phyloP scores from a whole-genome alignment of 92 coral and sea anemone genomes.

The Meandrina meandrites region DNA sequence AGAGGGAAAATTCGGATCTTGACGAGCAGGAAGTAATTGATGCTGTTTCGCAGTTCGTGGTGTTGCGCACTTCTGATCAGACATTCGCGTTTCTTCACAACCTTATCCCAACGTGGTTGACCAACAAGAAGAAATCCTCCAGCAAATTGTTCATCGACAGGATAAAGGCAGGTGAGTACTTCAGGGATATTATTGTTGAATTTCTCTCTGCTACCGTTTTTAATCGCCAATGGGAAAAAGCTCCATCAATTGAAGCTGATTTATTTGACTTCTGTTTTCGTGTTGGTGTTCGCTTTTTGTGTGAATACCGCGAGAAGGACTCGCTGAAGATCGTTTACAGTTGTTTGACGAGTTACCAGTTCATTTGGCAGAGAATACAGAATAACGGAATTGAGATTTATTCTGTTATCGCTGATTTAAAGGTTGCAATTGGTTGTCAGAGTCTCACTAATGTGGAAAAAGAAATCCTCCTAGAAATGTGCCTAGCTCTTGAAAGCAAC shows the following conservation, averaged over 20 bases:
- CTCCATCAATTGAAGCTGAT: background rate
- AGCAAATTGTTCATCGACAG: conserved; percentile 21
- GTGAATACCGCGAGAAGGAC: conserved; percentile 4
- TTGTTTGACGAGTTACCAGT: conserved; percentile 39
- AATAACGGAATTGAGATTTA: background rate
- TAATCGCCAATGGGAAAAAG: background rate
- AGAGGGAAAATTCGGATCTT: background rate
- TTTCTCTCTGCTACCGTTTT: background rate
- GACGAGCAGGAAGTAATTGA: conserved; percentile 26
- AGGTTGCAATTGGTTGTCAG: background rate
- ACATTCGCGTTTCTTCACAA: conserved; percentile 16
- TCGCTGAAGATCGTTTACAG: conserved; percentile 1
- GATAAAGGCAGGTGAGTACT: conserved; percentile 24
- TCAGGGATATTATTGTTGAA: conserved; percentile 6
- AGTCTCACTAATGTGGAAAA: background rate
- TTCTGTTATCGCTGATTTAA: conserved; percentile 4
- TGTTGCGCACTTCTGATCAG: background rate
- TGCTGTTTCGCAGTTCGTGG: conserved; percentile 17
- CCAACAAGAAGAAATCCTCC: conserved; percentile 4
- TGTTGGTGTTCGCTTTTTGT: conserved; percentile 10
- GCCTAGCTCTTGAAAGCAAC: background rate
- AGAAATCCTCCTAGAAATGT: background rate
- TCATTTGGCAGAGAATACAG: conserved; percentile 18
- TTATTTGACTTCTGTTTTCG: conserved; percentile 1
- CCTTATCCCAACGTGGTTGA: conserved; percentile 26